Evolutionary conservation across 23 tunicate species (phyloP), one percentile per base, ranked within the genome.

Genomic region (Ciona savignyi): DNA sequence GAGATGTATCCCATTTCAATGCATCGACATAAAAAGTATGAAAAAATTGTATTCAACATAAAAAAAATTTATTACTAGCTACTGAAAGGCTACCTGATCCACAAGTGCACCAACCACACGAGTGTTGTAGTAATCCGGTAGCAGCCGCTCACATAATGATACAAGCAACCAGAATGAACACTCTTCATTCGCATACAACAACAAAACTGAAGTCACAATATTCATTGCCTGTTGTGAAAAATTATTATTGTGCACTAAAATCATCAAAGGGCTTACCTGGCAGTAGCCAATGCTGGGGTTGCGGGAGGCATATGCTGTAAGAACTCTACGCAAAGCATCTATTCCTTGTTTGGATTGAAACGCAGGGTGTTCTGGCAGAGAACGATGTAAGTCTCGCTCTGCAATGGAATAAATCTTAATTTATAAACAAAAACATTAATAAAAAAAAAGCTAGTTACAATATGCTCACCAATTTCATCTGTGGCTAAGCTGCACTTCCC

Each of bases 361-460:
- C n/a, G 99, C 99, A 2, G 99, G 99, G 80, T 94, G 99, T 79
- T 94, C 99, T 4, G 99, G 99, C 29, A 94, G 48, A 1, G 99
- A 87, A 3, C 99, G 73, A 77, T 94, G 99, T 27, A 87, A 66
- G 74, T 94, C 99, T 1, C 95, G 81, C 67, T 87, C 95, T 84
- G 61, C 61, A 49, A 49, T 49, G 20, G 61, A 15, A 49, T 15
- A 65, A 65, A 23, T 15, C 20, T 65, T 15, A 20, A 65, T 65
- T 65, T 65, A 23, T 23, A 65, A 49, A 56, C 33, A 30, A 9
- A 4, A 20, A 74, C 35, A 11, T 15, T 65, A 9, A 21, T n/a
- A n/a, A n/a, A n/a, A n/a, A n/a, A n/a, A n/a, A n/a, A n/a, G n/a
- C n/a, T n/a, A n/a, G n/a, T n/a, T 65, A 25, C 69, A 23, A 20